These are phyloP conservation scores for Sminthurides aquaticus DNA, from an alignment of 2,888 invertebrate genomes.

Conservation along the genomic window DNA sequence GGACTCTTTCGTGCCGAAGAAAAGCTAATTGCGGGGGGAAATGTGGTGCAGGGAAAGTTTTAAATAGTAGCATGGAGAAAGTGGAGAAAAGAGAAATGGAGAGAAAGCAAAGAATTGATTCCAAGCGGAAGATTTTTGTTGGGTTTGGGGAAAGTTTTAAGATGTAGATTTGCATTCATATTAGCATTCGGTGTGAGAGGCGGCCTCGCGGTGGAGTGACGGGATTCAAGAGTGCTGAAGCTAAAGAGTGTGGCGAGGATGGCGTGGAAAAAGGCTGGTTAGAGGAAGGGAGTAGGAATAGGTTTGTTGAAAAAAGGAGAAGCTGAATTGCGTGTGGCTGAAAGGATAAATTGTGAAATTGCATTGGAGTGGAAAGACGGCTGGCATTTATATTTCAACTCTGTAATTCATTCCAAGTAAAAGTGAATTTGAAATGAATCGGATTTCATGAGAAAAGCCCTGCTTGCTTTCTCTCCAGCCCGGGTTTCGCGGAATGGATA, in stretches of 20 bases:
- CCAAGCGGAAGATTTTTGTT: neutral
- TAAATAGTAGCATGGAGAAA: no score
- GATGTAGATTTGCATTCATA: neutral
- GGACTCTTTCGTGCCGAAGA: no score
- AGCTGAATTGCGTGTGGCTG: neutral
- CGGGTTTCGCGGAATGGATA: no score
- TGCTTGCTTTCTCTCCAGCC: constrained; percentile 19
- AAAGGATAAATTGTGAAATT: neutral
- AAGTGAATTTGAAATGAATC: neutral
- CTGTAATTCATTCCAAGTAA: neutral
- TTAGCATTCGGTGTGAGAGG: neutral
- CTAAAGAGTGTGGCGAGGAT: no score
- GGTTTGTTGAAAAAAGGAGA: neutral
- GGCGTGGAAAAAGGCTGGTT: no score
- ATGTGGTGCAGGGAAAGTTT: no score
- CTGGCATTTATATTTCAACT: neutral
- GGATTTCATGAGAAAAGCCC: neutral
- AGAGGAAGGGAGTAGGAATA: neutral
- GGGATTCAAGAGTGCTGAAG: no score
- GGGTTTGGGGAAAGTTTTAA: neutral
- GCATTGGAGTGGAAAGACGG: neutral
- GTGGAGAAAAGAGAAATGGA: no score
- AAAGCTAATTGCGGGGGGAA: no score
- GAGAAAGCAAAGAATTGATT: neutral
- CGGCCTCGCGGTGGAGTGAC: no score